Evolutionary conservation across 2,888 invertebrate genomes (phyloP).

Genomic region (Diloba caeruleocephala): DNA sequence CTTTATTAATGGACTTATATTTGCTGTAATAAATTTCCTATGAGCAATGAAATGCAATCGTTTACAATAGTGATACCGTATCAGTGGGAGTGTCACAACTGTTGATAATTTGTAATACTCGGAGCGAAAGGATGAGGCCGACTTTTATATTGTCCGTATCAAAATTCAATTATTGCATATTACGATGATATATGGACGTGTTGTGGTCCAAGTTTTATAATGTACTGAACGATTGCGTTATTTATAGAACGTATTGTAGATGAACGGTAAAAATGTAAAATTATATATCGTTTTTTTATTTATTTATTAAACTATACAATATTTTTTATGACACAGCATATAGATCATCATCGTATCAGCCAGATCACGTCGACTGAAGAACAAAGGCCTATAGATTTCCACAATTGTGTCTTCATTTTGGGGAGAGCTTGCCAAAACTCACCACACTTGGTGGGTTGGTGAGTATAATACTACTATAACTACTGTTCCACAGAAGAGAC

Average conservation of each 20-base stretch:
- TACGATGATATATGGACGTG: slow-evolving; percentile 41
- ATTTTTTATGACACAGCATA: too few species aligned
- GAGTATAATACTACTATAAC: too few species aligned
- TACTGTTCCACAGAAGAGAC: too few species aligned
- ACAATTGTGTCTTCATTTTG: too few species aligned
- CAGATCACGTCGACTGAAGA: too few species aligned
- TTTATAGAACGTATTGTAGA: neutral
- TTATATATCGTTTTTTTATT: neutral
- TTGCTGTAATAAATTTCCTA: slow-evolving; percentile 12
- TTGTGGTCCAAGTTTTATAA: slow-evolving; percentile 33
- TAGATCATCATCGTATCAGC: too few species aligned
- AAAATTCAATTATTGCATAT: slow-evolving; percentile 49
- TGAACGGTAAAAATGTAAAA: too few species aligned
- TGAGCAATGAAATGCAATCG: slow-evolving; percentile 27
- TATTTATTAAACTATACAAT: too few species aligned
- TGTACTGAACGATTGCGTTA: neutral
- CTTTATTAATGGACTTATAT: slow-evolving; percentile 10
- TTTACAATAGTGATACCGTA: slow-evolving; percentile 13
- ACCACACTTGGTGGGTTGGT: too few species aligned
- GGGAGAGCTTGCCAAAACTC: too few species aligned
- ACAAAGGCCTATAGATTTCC: too few species aligned
- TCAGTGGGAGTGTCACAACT: slow-evolving; percentile 11
- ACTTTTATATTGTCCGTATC: slow-evolving; percentile 44
- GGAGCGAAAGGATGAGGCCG: slow-evolving; percentile 28
- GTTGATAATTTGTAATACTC: slow-evolving; percentile 11